These are phyloP conservation scores for Eudyptes chrysolophus DNA, from an alignment of 2,113 vertebrate genomes.

Conservation along the genomic window DNA sequence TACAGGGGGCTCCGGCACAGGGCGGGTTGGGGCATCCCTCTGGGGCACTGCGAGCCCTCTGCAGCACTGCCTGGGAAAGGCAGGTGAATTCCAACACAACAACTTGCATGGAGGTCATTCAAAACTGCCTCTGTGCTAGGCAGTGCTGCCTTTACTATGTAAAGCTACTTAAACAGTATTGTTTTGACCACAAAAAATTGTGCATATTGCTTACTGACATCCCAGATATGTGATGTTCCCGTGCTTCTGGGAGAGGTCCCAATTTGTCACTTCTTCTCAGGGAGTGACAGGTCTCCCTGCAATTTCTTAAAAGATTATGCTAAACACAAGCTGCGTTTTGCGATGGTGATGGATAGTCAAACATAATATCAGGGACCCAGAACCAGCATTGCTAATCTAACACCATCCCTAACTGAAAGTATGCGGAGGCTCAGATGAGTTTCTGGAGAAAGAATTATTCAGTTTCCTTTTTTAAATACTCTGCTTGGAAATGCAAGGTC, in stretches of 20 bases:
- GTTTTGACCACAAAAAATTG: not conserved
- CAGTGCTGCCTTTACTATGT: not conserved
- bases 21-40: not conserved
- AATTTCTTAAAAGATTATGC: not conserved
- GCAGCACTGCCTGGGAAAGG: not conserved
- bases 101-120: not conserved
- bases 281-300: not conserved
- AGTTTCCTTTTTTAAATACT: not conserved
- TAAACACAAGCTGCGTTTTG: not conserved
- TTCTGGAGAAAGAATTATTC: not conserved
- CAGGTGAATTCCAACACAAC: not conserved
- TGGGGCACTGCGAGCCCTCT: rapidly evolving
- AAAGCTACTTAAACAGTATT: not conserved
- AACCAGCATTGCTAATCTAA: not conserved
- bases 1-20: not conserved
- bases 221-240: not conserved
- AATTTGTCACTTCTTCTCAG: not conserved
- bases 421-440: not conserved
- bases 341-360: not conserved
- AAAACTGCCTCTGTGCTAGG: not conserved
- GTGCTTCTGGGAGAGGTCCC: not conserved
- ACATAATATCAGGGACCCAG: not conserved
- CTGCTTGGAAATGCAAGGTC: not conserved
- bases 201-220: not conserved
- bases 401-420: not conserved